A percentile compares a stretch with the other conserved stretches of the same genome.
phyloP scores from a whole-genome alignment of 1,140 invertebrate species.

The Procambarus virginalis region DNA sequence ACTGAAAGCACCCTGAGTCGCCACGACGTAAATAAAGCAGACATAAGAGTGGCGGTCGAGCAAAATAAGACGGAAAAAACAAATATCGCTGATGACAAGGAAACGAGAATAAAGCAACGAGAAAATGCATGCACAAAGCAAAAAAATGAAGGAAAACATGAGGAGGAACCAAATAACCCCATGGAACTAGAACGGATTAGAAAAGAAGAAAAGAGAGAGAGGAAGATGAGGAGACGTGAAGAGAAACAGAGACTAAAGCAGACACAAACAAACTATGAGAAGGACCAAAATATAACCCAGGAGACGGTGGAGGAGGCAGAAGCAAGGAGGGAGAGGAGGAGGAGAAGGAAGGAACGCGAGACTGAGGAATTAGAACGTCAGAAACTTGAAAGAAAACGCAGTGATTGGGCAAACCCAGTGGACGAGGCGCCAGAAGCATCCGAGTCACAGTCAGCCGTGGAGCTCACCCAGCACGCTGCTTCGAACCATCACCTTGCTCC shows the following conservation, averaged over 20 bases:
- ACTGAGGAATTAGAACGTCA: slow-evolving; percentile 1
- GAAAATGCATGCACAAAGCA: not conserved
- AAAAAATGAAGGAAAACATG: not conserved
- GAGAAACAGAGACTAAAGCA: not conserved
- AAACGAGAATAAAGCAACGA: not conserved
- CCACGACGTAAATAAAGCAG: not conserved
- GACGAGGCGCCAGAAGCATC: not conserved
- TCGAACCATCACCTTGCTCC: not conserved
- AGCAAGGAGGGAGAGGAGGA: not conserved
- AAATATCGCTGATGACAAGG: not conserved
- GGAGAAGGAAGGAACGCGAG: slow-evolving; percentile 5
- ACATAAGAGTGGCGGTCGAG: not conserved
- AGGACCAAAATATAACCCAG: not conserved
- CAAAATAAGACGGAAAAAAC: not conserved
- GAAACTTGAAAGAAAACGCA: slow-evolving; percentile 7
- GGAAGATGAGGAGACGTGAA: not conserved
- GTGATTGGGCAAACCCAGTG: not conserved
- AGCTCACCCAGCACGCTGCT: not conserved
- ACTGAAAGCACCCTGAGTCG: not conserved
- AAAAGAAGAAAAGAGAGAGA: slow-evolving; percentile 15
- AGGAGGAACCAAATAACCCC: not conserved
- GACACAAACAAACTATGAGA: not conserved
- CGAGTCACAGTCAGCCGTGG: not conserved
- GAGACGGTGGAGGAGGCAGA: not conserved
- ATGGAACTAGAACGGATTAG: not conserved